These are phyloP conservation scores for Alectoris magna DNA, from an alignment of 2,797 vertebrate species.

Conservation along the genomic window DNA sequence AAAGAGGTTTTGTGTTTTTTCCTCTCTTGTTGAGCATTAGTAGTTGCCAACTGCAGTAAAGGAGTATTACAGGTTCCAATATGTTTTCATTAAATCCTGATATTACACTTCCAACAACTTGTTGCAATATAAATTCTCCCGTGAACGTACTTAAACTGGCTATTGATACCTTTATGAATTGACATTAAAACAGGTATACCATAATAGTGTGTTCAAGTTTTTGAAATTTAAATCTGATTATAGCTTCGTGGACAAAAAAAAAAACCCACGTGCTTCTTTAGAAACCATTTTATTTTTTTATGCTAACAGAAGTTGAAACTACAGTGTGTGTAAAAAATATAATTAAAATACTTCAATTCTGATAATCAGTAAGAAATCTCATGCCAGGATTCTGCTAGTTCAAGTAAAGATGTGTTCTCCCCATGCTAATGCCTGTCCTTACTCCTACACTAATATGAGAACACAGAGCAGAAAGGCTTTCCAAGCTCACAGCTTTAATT, in stretches of 20 bases:
- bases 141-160: background rate
- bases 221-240: background rate
- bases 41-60: background rate
- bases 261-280: background rate
- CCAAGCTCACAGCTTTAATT: background rate
- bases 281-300: background rate
- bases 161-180: background rate
- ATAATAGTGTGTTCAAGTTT: too few relatives aligned
- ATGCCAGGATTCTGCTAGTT: background rate
- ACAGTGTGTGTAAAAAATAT: background rate
- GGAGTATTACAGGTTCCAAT: background rate
- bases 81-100: conserved; percentile 16
- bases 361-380: background rate
- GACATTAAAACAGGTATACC: background rate
- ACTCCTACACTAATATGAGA: background rate
- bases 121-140: background rate
- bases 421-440: background rate
- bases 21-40: background rate
- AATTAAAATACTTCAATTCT: background rate
- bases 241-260: background rate
- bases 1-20: background rate
- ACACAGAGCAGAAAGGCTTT: background rate
- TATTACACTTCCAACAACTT: background rate
- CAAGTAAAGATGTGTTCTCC: background rate
- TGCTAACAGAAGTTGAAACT: background rate